Conservation (phyloP, 2,797 vertebrate species). For the Esox lucius region DNA sequence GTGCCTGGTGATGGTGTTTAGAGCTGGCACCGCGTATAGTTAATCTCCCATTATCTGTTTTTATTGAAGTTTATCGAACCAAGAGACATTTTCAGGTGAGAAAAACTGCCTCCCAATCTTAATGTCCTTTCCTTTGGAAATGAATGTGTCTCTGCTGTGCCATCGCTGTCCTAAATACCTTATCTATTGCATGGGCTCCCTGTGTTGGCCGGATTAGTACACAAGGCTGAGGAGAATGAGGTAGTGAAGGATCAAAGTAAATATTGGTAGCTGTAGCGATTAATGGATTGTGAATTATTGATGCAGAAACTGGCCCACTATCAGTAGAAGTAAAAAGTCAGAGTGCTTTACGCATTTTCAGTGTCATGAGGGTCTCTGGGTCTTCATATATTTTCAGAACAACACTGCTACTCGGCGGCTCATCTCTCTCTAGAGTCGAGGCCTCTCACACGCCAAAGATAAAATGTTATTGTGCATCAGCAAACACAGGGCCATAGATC, state of each 20-base stretch:
- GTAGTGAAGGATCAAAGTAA: neutral
- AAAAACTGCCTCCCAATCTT: conserved; percentile 17
- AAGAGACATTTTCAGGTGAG: conserved; percentile 18
- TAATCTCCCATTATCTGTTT: conserved; percentile 35
- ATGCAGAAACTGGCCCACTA: neutral
- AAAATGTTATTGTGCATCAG: conserved; percentile 20
- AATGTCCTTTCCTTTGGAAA: conserved; percentile 8
- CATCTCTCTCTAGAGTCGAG: conserved; percentile 14
- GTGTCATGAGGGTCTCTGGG: conserved; percentile 9
- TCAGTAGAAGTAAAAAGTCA: conserved; percentile 2
- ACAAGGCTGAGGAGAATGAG: neutral
- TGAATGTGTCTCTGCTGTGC: conserved; percentile 8
- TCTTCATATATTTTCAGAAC: conserved; percentile 27
- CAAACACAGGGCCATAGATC: neutral
- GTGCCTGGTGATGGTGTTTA: neutral
- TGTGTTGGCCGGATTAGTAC: conserved; percentile 1
- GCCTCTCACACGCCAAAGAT: conserved; percentile 12
- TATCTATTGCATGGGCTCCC: conserved; percentile 14
- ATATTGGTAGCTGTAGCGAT: conserved; percentile 1
- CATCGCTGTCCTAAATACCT: conserved; percentile 15
- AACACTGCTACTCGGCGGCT: conserved; percentile 14
- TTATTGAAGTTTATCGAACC: conserved; percentile 25
- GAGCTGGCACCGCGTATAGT: neutral
- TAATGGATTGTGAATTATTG: neutral
- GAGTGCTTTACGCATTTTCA: conserved; percentile 10